A percentile compares a stretch with the other conserved stretches of the same genome.
These are phyloP conservation scores for Phocides pigmalion DNA, from an alignment of 1,140 invertebrate species.

Conservation along the genomic window DNA sequence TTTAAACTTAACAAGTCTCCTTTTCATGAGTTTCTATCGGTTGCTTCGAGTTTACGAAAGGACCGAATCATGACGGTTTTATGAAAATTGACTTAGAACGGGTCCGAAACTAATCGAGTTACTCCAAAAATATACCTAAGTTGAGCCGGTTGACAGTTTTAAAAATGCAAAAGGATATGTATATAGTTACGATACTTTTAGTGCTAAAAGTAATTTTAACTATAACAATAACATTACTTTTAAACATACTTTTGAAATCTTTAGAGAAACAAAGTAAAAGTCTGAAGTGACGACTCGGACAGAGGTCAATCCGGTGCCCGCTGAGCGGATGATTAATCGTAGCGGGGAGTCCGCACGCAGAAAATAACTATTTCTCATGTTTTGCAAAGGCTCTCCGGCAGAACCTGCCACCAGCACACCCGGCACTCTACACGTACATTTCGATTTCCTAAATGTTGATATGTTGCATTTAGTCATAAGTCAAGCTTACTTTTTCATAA, in stretches of 20 bases:
- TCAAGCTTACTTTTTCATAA: not conserved
- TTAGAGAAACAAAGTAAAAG: constrained; percentile 46
- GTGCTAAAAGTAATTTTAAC: too few species aligned
- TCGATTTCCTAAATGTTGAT: constrained; percentile 48
- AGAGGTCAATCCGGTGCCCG: constrained; percentile 62
- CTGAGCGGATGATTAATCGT: constrained; percentile 68
- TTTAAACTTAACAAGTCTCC: too few species aligned
- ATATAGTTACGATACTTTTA: too few species aligned
- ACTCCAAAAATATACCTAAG: too few species aligned
- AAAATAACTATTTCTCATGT: constrained; percentile 75
- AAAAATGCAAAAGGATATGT: too few species aligned
- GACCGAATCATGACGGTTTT: too few species aligned
- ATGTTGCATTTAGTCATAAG: constrained; percentile 41
- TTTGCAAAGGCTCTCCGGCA: constrained; percentile 52
- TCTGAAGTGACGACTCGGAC: constrained; percentile 49
- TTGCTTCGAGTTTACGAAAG: too few species aligned
- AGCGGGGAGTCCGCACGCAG: constrained; percentile 51
- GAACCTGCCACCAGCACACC: constrained; percentile 58
- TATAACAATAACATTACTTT: too few species aligned
- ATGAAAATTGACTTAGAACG: too few species aligned
- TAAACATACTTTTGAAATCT: not conserved
- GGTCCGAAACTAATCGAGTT: too few species aligned
- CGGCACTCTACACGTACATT: constrained; percentile 55
- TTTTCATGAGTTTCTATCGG: too few species aligned
- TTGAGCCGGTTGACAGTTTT: too few species aligned